phyloP scores from a whole-genome alignment of 2,113 vertebrate genomes.

The Hippocampus barbouri region DNA sequence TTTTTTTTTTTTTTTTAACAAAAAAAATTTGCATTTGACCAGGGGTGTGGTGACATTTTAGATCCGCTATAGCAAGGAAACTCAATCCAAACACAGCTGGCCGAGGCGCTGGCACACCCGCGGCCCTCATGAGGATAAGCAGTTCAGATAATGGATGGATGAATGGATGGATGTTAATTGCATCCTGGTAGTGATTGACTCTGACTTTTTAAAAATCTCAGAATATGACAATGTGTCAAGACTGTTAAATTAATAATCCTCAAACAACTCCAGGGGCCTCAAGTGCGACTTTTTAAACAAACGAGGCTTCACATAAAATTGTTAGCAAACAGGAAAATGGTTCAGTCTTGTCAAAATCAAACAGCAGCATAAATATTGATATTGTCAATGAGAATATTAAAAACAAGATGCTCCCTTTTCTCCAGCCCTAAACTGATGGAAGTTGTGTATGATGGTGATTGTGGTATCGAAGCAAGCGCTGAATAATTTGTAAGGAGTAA shows the following conservation, averaged over 20 bases:
- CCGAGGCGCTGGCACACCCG: no score
- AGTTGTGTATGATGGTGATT: constrained; percentile 38
- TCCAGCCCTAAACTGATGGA: constrained; percentile 27
- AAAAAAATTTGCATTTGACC: not conserved
- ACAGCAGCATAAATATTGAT: constrained; percentile 23
- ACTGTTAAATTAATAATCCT: not conserved
- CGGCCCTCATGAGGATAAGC: no score
- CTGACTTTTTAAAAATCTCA: not conserved
- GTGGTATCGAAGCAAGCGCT: constrained; percentile 43
- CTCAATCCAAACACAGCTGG: no score
- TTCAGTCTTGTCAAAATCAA: constrained; percentile 17
- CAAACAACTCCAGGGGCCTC: not conserved
- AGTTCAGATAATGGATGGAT: no score
- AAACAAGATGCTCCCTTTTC: constrained; percentile 13
- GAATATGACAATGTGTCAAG: not conserved
- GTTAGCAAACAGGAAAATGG: constrained; percentile 2
- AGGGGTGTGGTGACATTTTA: not conserved
- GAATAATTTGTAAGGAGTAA: constrained; percentile 68
- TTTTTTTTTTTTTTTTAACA: not conserved
- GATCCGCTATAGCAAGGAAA: not conserved
- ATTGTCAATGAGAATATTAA: constrained; percentile 14
- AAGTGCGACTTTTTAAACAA: not conserved
- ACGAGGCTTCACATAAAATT: not conserved
- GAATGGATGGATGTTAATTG: not conserved
- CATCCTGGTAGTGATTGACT: not conserved